Evolutionary conservation across 2,113 vertebrate species (phyloP).

Genomic region (Aspidoscelis tigris): DNA sequence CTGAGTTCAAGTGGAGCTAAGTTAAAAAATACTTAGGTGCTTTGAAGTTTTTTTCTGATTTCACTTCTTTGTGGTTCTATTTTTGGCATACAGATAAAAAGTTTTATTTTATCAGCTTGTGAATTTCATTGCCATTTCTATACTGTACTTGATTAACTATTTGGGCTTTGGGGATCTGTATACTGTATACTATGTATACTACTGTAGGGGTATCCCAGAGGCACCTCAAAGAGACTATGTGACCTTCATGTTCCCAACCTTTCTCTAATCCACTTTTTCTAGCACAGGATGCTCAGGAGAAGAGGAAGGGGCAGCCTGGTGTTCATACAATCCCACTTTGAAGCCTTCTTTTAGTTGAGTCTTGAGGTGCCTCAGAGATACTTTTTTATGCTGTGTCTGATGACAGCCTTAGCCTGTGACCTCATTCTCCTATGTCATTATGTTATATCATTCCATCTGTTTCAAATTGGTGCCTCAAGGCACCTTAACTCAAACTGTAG

Average conservation of each 20-base stretch:
- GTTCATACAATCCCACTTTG: too few species aligned
- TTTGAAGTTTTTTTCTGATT: not conserved
- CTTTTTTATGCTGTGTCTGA: too few species aligned
- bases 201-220: too few species aligned
- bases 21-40: not conserved
- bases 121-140: not conserved
- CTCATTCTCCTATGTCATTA: not conserved
- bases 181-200: not conserved
- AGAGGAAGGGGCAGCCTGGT: too few species aligned
- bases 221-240: too few species aligned
- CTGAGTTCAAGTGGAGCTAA: slow-evolving; percentile 4
- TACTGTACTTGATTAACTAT: not conserved
- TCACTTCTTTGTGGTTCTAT: not conserved
- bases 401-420: not conserved
- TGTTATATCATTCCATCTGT: not conserved
- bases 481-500: too few species aligned
- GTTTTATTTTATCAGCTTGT: not conserved
- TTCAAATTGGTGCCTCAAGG: too few species aligned
- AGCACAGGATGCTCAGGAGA: too few species aligned
- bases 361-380: too few species aligned
- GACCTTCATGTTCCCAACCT: too few species aligned
- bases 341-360: too few species aligned
- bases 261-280: too few species aligned
- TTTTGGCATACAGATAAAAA: not conserved
- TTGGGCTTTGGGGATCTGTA: not conserved